Conservation (phyloP, 2,888 invertebrate species). For the Drosophila colorata region DNA sequence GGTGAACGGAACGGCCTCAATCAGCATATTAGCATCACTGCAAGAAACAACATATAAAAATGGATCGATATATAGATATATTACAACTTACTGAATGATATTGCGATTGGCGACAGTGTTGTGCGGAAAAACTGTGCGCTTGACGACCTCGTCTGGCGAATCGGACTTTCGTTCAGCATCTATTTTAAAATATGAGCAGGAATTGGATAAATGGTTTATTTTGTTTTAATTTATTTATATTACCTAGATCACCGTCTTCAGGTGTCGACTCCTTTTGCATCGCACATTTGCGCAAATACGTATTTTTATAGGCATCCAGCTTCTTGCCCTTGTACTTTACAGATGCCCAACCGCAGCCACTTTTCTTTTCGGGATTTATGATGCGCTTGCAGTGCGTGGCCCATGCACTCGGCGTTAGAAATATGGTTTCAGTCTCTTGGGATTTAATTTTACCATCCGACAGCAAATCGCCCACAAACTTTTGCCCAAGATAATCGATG, state of each 20-base stretch:
- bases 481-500: conserved; percentile 96
- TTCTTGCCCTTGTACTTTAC: conserved; percentile 95
- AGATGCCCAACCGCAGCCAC: conserved; percentile 97
- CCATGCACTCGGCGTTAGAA: conserved; percentile 96
- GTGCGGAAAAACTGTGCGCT: conserved; percentile 90
- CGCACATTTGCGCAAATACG: conserved; percentile 91
- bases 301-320: conserved; percentile 94
- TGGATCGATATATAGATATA: background rate
- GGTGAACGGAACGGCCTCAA: conserved; percentile 95
- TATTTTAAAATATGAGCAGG: conserved; percentile 53
- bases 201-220: too few relatives aligned
- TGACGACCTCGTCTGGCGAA: conserved; percentile 87
- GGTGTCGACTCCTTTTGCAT: conserved; percentile 86
- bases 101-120: conserved; percentile 91
- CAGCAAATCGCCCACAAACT: conserved; percentile 94
- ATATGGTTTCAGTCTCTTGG: conserved; percentile 94
- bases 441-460: conserved; percentile 95
- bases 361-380: conserved; percentile 95
- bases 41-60: background rate
- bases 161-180: conserved; percentile 88
- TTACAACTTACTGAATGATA: conserved; percentile 90
- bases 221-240: too few relatives aligned
- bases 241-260: conserved; percentile 80
- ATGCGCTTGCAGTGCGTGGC: conserved; percentile 96
- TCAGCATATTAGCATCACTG: conserved; percentile 95